Evolutionary conservation across 2,113 vertebrate species (phyloP), one percentile per base, ranked within the genome.

Genomic region (Nerophis ophidion): DNA sequence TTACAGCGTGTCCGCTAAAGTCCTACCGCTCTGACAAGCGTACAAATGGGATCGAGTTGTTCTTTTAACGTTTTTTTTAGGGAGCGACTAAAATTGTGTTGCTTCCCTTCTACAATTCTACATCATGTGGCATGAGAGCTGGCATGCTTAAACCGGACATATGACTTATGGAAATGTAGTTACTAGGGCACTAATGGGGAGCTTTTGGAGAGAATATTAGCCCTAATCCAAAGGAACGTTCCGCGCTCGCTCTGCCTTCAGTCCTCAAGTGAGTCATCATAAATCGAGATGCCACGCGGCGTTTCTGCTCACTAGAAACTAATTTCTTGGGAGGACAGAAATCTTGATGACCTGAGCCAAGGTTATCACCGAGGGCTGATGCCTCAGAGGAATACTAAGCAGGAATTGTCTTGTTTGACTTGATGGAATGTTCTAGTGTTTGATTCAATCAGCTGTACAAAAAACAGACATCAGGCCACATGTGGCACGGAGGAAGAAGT

Each of bases 1-100:
- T 71, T 74, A 81, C 71, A 76, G 64, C 13, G 50, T 57, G 79
- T 65, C 71, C 34, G 70, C 78, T 68, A 61, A 76, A 78, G 65
- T 80, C 76, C 71, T 71, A 75, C 68, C 66, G 70, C 75, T 53
- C 44, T 68, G 75, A 76, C 70, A 66, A 61, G 68, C 58, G 54
- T 12, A 49, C 79, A 73, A 75, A 77, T 74, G 63, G 67, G 68
- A 72, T 78, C 59, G 0, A 56, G 69, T 57, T 73, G 73, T 65
- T 19, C 12, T 44, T 12, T 44, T 26, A 26, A 26, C 3, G 26
- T 26, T 44, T 44, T 44, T 44, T 44, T 44, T 44, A 3, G 10
- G 53, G 70, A 69, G 55, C 67, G 75, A 77, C 77, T 82, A 72
- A 76, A 71, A 60, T 71, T 70, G 47, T 60, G 57, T 68, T 71